Evolutionary conservation across 2,797 vertebrate genomes (phyloP).

Genomic region (Glossophaga mutica): DNA sequence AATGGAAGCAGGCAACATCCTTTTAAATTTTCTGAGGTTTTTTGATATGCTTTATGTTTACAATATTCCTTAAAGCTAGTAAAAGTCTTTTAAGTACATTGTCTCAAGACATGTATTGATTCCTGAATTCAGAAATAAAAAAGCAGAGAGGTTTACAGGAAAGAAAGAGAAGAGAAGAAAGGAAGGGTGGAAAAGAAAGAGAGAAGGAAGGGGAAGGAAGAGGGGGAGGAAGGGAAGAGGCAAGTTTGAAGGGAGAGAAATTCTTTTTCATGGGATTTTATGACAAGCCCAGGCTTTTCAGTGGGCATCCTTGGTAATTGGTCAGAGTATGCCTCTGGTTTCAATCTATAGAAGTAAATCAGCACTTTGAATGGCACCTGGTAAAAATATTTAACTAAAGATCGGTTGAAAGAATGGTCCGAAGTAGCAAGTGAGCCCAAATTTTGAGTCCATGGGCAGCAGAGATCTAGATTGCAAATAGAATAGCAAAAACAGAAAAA

Average conservation of each 20-base stretch:
- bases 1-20: neutral
- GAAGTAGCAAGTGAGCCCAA: neutral
- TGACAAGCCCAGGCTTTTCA: neutral
- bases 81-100: neutral
- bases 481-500: neutral
- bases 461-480: neutral
- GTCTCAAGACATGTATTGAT: neutral
- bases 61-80: neutral
- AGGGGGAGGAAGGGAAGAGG: neutral
- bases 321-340: neutral
- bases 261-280: neutral
- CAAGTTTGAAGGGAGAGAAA: too few relatives aligned
- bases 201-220: neutral
- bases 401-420: neutral
- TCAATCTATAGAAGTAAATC: neutral
- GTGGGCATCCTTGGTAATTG: neutral
- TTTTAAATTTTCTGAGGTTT: neutral
- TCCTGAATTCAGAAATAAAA: constrained; percentile 18
- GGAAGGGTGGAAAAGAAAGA: rapidly evolving
- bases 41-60: neutral
- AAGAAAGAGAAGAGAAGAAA: neutral
- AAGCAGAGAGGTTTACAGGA: neutral
- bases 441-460: neutral
- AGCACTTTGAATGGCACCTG: neutral
- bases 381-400: neutral